Evolutionary conservation across 2,888 invertebrate species (phyloP), one percentile per base, ranked within the genome.

Genomic region (Torymus texanus): DNA sequence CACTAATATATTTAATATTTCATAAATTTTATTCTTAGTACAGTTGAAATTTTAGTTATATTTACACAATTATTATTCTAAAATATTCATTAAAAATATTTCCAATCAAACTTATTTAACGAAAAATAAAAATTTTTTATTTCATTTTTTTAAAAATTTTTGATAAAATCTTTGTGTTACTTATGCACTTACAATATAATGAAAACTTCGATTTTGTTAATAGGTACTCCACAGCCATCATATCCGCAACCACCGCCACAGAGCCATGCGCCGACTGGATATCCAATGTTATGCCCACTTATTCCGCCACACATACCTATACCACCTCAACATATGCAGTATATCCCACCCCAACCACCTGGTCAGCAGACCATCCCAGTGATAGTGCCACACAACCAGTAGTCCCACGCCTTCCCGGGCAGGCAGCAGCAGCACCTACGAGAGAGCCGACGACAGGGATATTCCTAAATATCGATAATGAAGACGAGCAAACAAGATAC

Each of bases 231-330:
- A 51, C 91, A 91, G 75, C 91, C 92, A 83, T 91, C 92, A 83
- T 92, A 92, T 87, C 92, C 92, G 82, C 93, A 92, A 83, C 93
- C 93, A 65, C 93, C 93, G 61, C 93, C 92, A 16, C 92, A 92
- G 86, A 90, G 90, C 68, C 91, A 91, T 72, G 92, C 91, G 55
- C 91, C 91, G 51, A 91, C 84, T 24, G 76, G 92, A 82, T 93
- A 92, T 88, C 93, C 92, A 79, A 91, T 93, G 81, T 92, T 94
- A 91, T 93, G 93, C 86, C 92, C 93, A 56, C 89, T 93, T 79
- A 89, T 94, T 82, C 92, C 92, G 72, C 88, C 89, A 67, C 89
- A 87, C 82, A 85, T 90, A 85, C 88, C 87, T 41, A 85, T 90
- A 80, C 90, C 91, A 53, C 92, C 91, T 79, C 92, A 91, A 80